These are phyloP conservation scores for Drosophila pseudotakahashii DNA, from an alignment of 2,888 invertebrate genomes.

Conservation along the genomic window DNA sequence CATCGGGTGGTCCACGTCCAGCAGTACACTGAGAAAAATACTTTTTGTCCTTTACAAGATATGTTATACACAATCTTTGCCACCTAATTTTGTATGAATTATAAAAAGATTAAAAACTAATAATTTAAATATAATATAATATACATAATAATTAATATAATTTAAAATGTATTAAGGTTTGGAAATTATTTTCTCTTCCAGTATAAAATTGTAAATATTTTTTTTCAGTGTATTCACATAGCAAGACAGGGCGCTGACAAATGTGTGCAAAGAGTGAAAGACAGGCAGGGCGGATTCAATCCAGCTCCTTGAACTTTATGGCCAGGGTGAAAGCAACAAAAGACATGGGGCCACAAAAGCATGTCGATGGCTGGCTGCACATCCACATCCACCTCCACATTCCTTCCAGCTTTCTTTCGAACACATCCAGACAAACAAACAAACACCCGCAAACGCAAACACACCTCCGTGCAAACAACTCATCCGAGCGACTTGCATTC, in stretches of 20 bases:
- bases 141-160: no score
- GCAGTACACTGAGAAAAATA: neutral
- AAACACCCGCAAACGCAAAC: slow-evolving; percentile 18
- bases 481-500: slow-evolving; percentile 17
- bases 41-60: no score
- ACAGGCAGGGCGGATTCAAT: slow-evolving; percentile 22
- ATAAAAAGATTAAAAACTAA: no score
- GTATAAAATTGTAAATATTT: no score
- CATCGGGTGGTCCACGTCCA: slow-evolving; percentile 19
- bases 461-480: slow-evolving; percentile 21
- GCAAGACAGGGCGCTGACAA: slow-evolving; percentile 27
- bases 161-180: no score
- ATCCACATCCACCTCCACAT: slow-evolving; percentile 28
- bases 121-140: no score
- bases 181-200: no score
- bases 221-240: neutral
- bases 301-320: slow-evolving; percentile 64
- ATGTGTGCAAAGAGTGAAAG: slow-evolving; percentile 6
- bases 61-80: no score
- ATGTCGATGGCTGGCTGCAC: slow-evolving; percentile 55
- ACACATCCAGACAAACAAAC: slow-evolving; percentile 11
- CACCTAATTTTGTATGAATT: no score
- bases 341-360: slow-evolving; percentile 39
- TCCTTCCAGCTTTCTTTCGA: slow-evolving; percentile 26
- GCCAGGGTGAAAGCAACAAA: slow-evolving; percentile 34